phyloP scores from a whole-genome alignment of 2,113 vertebrate genomes.

The Cyanoramphus novaezelandiae region DNA sequence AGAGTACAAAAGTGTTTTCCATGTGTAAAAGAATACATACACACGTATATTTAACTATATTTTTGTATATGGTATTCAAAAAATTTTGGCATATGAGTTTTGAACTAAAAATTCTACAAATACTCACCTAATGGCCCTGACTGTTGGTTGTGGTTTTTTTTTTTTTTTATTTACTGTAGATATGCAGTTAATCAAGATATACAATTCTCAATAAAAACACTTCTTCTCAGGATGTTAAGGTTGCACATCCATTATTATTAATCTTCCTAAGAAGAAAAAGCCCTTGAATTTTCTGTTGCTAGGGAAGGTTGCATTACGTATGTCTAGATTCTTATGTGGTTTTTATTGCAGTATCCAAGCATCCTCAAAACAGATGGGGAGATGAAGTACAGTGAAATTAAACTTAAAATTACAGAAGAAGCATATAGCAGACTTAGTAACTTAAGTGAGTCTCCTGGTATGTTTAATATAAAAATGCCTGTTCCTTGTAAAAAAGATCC shows the following conservation, averaged over 20 bases:
- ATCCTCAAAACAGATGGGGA: neutral
- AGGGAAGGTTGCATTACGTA: neutral
- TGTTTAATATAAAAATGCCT: neutral
- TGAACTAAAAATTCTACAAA: neutral
- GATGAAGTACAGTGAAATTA: neutral
- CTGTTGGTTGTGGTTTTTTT: neutral
- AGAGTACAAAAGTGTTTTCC: neutral
- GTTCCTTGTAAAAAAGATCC: neutral
- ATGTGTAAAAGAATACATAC: fast-evolving
- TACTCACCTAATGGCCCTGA: neutral
- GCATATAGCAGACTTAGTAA: neutral
- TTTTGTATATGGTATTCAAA: neutral
- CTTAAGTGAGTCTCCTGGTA: neutral
- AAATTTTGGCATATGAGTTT: neutral
- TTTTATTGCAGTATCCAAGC: neutral
- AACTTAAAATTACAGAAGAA: neutral
- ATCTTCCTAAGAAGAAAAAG: neutral
- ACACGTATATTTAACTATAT: neutral
- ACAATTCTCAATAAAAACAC: neutral
- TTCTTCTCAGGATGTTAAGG: neutral
- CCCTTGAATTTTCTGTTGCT: neutral
- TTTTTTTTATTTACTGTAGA: neutral
- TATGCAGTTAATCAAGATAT: neutral
- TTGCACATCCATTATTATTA: neutral
- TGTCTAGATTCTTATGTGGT: neutral